Base-by-base conservation (phyloP, 2,888 invertebrate genomes). In the Athetis lepigone region DNA sequence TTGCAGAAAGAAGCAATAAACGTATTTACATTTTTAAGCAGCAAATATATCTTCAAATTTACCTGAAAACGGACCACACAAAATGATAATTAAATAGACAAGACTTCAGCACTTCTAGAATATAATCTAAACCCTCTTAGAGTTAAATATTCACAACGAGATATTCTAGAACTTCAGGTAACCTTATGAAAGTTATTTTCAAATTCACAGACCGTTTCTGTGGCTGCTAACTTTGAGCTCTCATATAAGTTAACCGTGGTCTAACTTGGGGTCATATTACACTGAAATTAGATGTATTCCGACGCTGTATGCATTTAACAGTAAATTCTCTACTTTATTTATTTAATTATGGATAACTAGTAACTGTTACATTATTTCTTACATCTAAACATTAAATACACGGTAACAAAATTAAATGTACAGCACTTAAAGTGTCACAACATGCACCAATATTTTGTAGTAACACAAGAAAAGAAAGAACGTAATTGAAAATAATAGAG, bases 121-220 rank as follows among this genome's bases (percentile, higher is more conserved):
- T 23, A 1, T 5, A 27, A 61, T 11, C 18, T 21, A 43, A 42
- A 11, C 37, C 63, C 9, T 36, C 29, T 8, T 5, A 21, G 13
- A 25, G 19, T 21, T 37, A 50, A 13, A 40, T 8, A 43, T 69
- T 59, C 21, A 25, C 7, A 37, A 19, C 11, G 18, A 23, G 43
- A 60, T 66, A 50, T 37, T 62, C n/a, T 45, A 27, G 29, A 50
- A 23, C 9, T 45, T 39, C 9, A 18, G 27, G 11, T 43, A 65
- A 16, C 42, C 11, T 6, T 47, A 23, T 62, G 49, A 23, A 62
- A 62, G 45, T 39, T 66, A 66, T 66, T 70, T 49, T 45, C n/a
- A 25, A 45, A 62, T 25, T 33, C 25, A n/a, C 21, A 18, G n/a
- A 39, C 19, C 25, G 16, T 45, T 27, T 70, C 46, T 70, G 23